Evolutionary conservation across 1,140 invertebrate genomes (phyloP).

Genomic region (Penaeus indicus): DNA sequence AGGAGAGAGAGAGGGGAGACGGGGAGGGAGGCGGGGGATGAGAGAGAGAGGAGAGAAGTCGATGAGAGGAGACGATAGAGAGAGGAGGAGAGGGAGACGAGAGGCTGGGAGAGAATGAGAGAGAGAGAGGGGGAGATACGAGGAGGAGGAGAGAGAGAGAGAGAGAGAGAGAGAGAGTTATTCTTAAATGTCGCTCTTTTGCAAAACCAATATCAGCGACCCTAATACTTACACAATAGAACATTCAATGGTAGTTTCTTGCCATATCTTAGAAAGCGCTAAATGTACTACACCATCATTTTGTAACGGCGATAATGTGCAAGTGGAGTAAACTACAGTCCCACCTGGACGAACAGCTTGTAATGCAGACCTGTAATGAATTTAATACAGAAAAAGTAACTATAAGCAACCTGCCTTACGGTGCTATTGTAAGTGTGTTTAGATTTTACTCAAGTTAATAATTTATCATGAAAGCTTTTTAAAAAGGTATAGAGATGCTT

Average conservation of each 20-base stretch:
- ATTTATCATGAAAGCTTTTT: not conserved
- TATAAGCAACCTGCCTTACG: too few species aligned
- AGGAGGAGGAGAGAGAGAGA: too few species aligned
- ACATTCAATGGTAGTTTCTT: slow-evolving; percentile 55
- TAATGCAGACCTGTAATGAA: slow-evolving; percentile 41
- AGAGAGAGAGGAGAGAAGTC: too few species aligned
- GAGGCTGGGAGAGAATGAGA: too few species aligned
- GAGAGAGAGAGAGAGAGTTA: too few species aligned
- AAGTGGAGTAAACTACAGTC: slow-evolving; percentile 61
- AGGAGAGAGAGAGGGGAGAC: too few species aligned
- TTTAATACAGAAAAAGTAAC: too few species aligned
- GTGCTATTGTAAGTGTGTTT: not conserved
- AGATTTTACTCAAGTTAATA: not conserved
- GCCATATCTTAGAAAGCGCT: slow-evolving; percentile 58
- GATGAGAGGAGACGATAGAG: too few species aligned
- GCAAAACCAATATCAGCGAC: not conserved
- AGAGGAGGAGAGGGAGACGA: too few species aligned
- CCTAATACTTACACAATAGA: slow-evolving; percentile 53
- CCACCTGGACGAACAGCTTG: slow-evolving; percentile 55
- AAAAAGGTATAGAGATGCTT: not conserved
- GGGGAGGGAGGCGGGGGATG: too few species aligned
- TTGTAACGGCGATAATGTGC: slow-evolving; percentile 60
- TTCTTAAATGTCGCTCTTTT: not conserved
- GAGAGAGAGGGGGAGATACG: too few species aligned
- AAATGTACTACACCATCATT: slow-evolving; percentile 64